Evolutionary conservation across 2,113 vertebrate genomes (phyloP).

Genomic region (Alectura lathami): DNA sequence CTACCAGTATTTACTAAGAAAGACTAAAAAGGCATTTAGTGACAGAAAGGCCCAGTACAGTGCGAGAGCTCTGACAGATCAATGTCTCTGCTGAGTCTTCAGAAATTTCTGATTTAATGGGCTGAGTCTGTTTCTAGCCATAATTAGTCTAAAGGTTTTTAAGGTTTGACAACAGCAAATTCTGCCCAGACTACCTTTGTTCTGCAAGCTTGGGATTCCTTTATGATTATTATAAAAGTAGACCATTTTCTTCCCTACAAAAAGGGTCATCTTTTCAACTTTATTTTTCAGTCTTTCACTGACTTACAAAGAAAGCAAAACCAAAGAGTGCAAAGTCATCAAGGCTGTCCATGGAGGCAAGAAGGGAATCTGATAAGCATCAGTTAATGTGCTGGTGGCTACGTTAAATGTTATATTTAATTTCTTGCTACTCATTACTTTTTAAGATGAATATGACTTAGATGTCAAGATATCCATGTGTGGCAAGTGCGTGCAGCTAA

Average conservation of each 20-base stretch:
- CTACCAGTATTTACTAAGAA: neutral
- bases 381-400: neutral
- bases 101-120: constrained; percentile 24
- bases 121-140: neutral
- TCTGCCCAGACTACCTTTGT: neutral
- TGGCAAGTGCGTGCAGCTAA: neutral
- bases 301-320: neutral
- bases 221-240: neutral
- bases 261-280: neutral
- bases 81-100: neutral
- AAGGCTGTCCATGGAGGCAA: neutral
- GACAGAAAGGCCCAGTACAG: neutral
- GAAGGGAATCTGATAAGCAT: neutral
- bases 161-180: neutral
- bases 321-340: neutral
- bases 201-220: neutral
- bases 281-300: neutral
- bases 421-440: neutral
- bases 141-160: neutral
- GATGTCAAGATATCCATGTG: neutral
- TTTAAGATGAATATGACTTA: neutral
- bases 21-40: neutral
- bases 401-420: neutral
- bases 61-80: no score
- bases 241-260: neutral